These are phyloP conservation scores for Desmodus rotundus DNA, from an alignment of 2,113 vertebrate species.

Conservation along the genomic window DNA sequence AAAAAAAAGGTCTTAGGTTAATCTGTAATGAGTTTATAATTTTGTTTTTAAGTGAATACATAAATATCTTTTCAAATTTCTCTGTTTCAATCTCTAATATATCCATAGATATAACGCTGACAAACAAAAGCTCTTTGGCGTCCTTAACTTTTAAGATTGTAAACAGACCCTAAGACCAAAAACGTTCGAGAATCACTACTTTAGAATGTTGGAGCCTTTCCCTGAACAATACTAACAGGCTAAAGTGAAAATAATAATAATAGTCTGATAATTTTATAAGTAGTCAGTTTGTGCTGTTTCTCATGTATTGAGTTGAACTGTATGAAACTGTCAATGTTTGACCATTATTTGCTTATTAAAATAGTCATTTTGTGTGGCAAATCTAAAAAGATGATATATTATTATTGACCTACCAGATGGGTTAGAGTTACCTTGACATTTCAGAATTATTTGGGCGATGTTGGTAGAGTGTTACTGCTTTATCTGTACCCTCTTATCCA, in stretches of 20 bases:
- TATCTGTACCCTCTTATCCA: not conserved
- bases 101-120: not conserved
- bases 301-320: not conserved
- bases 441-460: not conserved
- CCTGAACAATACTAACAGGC: not conserved
- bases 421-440: not conserved
- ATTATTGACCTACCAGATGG: not conserved
- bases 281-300: not conserved
- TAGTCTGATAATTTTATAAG: not conserved
- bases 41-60: slow-evolving; percentile 2
- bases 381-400: not conserved
- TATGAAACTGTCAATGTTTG: not conserved
- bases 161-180: not conserved
- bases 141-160: not conserved
- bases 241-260: not conserved
- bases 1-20: not conserved
- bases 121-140: not conserved
- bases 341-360: not conserved
- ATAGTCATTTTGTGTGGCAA: not conserved
- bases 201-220: not conserved
- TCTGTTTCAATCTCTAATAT: not conserved
- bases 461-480: not conserved
- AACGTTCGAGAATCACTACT: not conserved
- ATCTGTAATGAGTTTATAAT: not conserved
- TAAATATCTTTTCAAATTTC: not conserved